phyloP scores from a whole-genome alignment of 2,888 invertebrate genomes.

The Ormia ochracea region DNA sequence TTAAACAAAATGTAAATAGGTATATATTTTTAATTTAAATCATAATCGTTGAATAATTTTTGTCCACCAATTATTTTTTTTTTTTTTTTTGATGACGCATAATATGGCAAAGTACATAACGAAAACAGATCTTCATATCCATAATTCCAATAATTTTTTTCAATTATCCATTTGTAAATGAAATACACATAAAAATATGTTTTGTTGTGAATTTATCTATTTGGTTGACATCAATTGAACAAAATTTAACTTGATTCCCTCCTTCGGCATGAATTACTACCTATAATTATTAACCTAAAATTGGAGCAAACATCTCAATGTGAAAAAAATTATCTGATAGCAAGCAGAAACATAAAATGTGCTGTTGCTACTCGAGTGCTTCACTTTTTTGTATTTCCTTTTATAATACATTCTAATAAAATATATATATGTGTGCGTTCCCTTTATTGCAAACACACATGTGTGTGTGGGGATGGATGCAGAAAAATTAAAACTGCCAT shows the following conservation, averaged over 20 bases:
- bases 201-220: neutral
- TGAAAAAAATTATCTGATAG: slow-evolving; percentile 53
- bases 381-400: slow-evolving; percentile 8
- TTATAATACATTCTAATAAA: slow-evolving; percentile 34
- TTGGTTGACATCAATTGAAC: slow-evolving; percentile 16
- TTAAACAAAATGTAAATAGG: no score
- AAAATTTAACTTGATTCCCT: slow-evolving; percentile 25
- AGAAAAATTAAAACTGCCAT: slow-evolving; percentile 56
- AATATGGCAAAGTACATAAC: no score
- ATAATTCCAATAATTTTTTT: no score
- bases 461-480: no score
- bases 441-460: slow-evolving; percentile 44
- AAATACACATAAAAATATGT: no score
- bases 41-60: no score
- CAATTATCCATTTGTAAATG: no score
- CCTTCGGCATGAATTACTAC: neutral
- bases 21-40: no score
- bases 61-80: no score
- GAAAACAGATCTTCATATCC: no score
- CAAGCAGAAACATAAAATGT: slow-evolving; percentile 15
- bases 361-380: slow-evolving; percentile 11
- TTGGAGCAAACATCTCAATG: slow-evolving; percentile 45
- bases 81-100: no score
- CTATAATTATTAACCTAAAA: slow-evolving; percentile 37
- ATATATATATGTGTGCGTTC: no score